Percentiles rank a stretch among this genome's conserved stretches.
Conservation (phyloP, 2,888 invertebrate genomes). For the Tenthredo distinguenda region DNA sequence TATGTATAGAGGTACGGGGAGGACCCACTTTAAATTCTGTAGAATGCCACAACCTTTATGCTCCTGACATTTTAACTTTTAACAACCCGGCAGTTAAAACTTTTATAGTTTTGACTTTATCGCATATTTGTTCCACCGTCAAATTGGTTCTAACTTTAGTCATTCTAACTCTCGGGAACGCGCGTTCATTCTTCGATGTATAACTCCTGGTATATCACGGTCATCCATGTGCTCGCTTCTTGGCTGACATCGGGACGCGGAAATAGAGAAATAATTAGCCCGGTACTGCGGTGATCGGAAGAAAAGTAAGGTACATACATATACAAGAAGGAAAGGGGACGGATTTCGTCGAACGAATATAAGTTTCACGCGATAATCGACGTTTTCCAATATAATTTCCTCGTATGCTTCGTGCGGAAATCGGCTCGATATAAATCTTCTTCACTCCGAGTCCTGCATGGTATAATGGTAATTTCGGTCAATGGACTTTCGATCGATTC, state of each 20-base stretch:
- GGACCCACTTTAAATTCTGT: constrained; percentile 51
- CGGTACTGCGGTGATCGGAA: too few species aligned
- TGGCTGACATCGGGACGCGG: too few species aligned
- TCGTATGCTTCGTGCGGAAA: too few species aligned
- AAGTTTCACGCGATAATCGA: too few species aligned
- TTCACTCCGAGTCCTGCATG: too few species aligned
- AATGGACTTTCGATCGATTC: constrained; percentile 22
- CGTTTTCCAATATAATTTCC: too few species aligned
- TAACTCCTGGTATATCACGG: not conserved
- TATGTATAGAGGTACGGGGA: not conserved
- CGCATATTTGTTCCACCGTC: constrained; percentile 61
- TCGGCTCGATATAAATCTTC: too few species aligned
- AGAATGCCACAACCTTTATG: constrained; percentile 54
- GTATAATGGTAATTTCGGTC: too few species aligned
- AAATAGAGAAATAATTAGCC: not conserved
- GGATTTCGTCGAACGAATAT: too few species aligned
- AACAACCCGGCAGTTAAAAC: constrained; percentile 64
- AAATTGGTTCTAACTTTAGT: constrained; percentile 65
- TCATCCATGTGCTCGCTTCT: not conserved
- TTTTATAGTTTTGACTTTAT: constrained; percentile 63
- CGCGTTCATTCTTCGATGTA: constrained; percentile 7
- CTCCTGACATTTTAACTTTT: constrained; percentile 61
- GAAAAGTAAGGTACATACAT: too few species aligned
- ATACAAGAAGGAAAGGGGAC: not conserved
- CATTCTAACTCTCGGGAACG: constrained; percentile 54